Evolutionary conservation across 2,888 invertebrate species (phyloP), one percentile per base, ranked within the genome.

Genomic region (Tridacna crocea): DNA sequence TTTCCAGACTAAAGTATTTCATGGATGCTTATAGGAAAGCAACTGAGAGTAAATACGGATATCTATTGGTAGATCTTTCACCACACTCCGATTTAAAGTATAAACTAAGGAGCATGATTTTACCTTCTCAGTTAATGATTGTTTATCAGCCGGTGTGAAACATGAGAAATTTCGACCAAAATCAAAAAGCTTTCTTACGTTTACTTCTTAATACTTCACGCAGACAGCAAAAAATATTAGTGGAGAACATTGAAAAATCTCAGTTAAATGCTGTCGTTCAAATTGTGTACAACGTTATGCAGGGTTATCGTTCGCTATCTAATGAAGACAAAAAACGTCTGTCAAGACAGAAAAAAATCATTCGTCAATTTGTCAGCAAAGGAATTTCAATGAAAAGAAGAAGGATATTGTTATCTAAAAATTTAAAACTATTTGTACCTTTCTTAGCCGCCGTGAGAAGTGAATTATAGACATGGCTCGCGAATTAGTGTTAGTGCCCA

Each of bases 41-140:
- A 15, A 85, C 79, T 26, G 47, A 79, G 12, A 58, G 77, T 46
- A 79, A 85, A n/a, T 85, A 78, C 27, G 36, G 79, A 19, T 87
- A 83, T 46, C 75, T 85, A 17, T 24, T 84, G 26, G 46, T 87
- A 13, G 84, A 85, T 78, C 74, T 85, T 8, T 84, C 85, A 19
- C 82, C 81, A 8, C 81, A 84, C 74, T 82, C 84, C 6, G 79
- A 87, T n/a, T 58, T 83, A 11, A 77, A 77, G 75, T 85, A 87
- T 81, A 73, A 84, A 72, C 68, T 85, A 10, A 58, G 85, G 65
- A 85, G 80, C 47, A 77, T 82, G 48, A 80, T 85, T 13, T 84
- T 85, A 72, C 83, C 80, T 19, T 80, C 73, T 61, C 85, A 87
- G 72, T 80, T 82, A 47, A 79, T 81, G 80, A 79, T 58, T 22